phyloP scores from a whole-genome alignment of 2,113 vertebrate species.

The Chionis minor region DNA sequence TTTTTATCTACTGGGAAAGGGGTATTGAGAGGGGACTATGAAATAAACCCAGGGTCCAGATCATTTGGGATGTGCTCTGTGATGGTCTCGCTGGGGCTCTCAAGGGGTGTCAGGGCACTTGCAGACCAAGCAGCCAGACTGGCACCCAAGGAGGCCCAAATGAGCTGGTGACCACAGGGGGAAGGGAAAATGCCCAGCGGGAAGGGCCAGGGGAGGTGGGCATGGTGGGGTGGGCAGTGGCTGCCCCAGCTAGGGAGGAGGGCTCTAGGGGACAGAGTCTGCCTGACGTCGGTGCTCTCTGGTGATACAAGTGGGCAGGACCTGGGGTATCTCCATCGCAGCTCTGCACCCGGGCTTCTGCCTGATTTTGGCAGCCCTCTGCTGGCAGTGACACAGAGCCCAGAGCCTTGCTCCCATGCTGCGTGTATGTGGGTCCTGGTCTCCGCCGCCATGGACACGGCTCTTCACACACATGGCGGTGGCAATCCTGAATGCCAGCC shows the following conservation, averaged over 20 bases:
- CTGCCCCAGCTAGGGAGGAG: neutral
- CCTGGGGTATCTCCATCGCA: rapidly evolving
- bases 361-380: neutral
- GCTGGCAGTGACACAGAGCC: neutral
- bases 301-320: neutral
- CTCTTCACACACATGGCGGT: neutral
- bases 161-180: neutral
- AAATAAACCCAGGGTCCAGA: neutral
- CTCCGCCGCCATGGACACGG: rapidly evolving
- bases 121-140: neutral
- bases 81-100: neutral
- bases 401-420: neutral
- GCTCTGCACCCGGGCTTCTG: neutral
- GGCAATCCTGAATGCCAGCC: neutral
- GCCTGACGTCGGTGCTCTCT: neutral
- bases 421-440: rapidly evolving
- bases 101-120: neutral
- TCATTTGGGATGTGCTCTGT: neutral
- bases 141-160: neutral
- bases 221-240: neutral
- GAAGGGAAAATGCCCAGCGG: rapidly evolving
- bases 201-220: neutral
- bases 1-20: neutral
- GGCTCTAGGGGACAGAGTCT: rapidly evolving
- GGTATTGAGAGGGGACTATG: neutral